phyloP scores from a whole-genome alignment of 2,888 invertebrate species.

The Melinopterus prodromus region DNA sequence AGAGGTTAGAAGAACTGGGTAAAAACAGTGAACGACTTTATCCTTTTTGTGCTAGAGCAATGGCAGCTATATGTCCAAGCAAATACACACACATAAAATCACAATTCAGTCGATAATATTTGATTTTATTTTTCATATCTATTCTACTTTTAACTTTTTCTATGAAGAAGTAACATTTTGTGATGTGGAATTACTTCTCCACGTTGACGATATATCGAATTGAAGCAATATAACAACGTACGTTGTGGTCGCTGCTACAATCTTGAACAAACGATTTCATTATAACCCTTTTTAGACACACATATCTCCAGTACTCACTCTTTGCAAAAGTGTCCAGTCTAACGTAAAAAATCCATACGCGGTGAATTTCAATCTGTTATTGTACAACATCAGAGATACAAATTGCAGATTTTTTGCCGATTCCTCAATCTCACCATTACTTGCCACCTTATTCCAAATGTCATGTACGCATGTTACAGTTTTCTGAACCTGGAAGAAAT shows the following conservation, averaged over 20 bases:
- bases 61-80: too few relatives aligned
- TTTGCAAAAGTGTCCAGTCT: slow-evolving; percentile 43
- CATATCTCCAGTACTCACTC: slow-evolving; percentile 30
- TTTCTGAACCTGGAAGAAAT: slow-evolving; percentile 37
- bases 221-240: slow-evolving; percentile 44
- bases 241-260: slow-evolving; percentile 41
- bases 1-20: too few relatives aligned
- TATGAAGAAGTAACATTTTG: too few relatives aligned
- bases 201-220: slow-evolving; percentile 36
- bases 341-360: slow-evolving; percentile 41
- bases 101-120: too few relatives aligned
- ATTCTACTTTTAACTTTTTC: too few relatives aligned
- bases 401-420: slow-evolving; percentile 40
- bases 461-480: slow-evolving; percentile 42
- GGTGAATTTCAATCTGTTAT: slow-evolving; percentile 40
- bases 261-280: slow-evolving; percentile 34
- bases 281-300: background rate
- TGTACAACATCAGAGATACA: slow-evolving; percentile 41
- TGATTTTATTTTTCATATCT: too few relatives aligned
- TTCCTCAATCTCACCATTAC: slow-evolving; percentile 37
- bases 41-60: too few relatives aligned
- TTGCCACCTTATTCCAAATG: slow-evolving; percentile 43
- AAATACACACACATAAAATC: too few relatives aligned
- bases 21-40: too few relatives aligned
- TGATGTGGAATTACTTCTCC: too few relatives aligned